Base-by-base conservation (phyloP, 2,888 invertebrate species). In the Dryocosmus kuriphilus region DNA sequence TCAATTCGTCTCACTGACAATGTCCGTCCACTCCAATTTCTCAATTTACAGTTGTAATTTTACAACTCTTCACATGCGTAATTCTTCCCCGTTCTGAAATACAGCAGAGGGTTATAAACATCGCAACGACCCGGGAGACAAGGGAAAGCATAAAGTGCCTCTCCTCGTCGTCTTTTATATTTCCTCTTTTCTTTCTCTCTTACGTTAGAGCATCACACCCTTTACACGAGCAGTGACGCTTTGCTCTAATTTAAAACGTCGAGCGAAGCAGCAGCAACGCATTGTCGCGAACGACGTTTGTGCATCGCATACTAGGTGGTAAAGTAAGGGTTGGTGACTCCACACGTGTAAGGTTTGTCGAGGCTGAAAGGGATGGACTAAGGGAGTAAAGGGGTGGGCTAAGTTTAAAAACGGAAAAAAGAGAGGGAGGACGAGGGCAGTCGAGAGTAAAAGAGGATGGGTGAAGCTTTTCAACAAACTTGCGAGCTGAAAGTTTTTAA, bases 401-500 rank as follows among this genome's bases (percentile, higher is more conserved):
- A 0, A 1, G 41, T 41, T 16, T 41, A 74, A 78, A 77, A 63
- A 79, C 60, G 82, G 71, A 73, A 80, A 74, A 75, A 61, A 55
- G 73, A 77, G 46, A 76, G 73, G 51, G 27, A 27, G 46, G 67
- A 41, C 46, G 61, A 24, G 74, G 32, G n/a, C 67, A 67, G 81
- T 74, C 55, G 77, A 80, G 75, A 76, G 71, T 77, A 76, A 76
- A 78, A 67, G 71, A 60, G 77, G 63, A 75, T 77, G 78, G 80
- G 82, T 73, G 80, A 81, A 79, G 85, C 86, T 86, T 88, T 88
- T 87, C 86, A 88, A 82, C 81, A 79, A 87, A 88, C 82, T 86
- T 86, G 83, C 81, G 80, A 83, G 85, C 76, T 85, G 86, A 88
- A 88, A 88, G 82, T 88, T 88, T 88, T 88, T 88, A 88, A 88